A percentile compares a stretch with the other conserved stretches of the same genome.
These are phyloP conservation scores for Macrocentrus cingulum DNA, from an alignment of 1,140 invertebrate species.

Conservation along the genomic window DNA sequence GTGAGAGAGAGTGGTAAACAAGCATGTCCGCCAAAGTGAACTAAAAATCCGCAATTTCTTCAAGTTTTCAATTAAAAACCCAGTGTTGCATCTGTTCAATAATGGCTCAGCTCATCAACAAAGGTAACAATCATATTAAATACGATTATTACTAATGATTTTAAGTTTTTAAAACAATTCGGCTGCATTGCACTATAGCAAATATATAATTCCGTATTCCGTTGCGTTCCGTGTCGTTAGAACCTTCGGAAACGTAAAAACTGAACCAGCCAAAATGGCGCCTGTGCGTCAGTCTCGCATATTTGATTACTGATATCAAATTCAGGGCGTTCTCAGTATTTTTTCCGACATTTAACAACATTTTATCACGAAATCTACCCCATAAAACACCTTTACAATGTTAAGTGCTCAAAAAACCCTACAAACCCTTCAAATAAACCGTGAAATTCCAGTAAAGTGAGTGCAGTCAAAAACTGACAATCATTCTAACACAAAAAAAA, in stretches of 20 bases:
- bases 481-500: too few species aligned
- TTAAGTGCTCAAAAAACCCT: slow-evolving; percentile 2
- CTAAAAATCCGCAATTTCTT: too few species aligned
- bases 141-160: too few species aligned
- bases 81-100: too few species aligned
- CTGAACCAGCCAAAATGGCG: slow-evolving; percentile 43
- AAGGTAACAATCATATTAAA: too few species aligned
- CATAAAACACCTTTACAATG: too few species aligned
- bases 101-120: too few species aligned
- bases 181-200: neutral
- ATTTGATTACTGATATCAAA: slow-evolving; percentile 44
- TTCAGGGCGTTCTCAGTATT: slow-evolving; percentile 19
- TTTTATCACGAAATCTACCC: neutral
- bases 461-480: too few species aligned
- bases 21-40: too few species aligned
- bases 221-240: slow-evolving; percentile 20
- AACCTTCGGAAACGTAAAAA: slow-evolving; percentile 37
- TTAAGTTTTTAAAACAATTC: neutral
- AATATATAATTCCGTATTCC: slow-evolving; percentile 24
- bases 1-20: too few species aligned
- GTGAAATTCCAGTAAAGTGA: too few species aligned
- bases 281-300: slow-evolving; percentile 43
- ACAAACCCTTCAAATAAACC: slow-evolving; percentile 20
- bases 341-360: neutral
- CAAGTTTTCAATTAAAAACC: too few species aligned